Base-by-base conservation (phyloP, 2,888 invertebrate species). In the Drosophila phalerata region DNA sequence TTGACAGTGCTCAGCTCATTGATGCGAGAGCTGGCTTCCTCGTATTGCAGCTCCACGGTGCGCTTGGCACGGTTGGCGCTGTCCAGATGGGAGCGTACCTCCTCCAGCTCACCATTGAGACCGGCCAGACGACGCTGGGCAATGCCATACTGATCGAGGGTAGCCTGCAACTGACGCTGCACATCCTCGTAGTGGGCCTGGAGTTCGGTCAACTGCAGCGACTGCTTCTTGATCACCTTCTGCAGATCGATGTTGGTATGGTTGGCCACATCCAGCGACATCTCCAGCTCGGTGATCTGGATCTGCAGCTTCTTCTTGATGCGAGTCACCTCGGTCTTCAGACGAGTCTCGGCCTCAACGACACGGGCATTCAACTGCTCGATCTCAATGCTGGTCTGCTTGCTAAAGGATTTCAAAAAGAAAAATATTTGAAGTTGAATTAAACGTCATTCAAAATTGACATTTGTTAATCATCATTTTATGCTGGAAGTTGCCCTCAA, bases 231-330 rank as follows among this genome's bases (percentile, higher is more conserved):
- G 94, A 98, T 97, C 91, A 97, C 97, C 95, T 98, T 98, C 94
- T 98, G 98, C 92, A 98, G 95, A 92, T 98, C 98, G 92, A 98
- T 96, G 95, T 98, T 98, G 94, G 96, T 98, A 95, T 99, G 98
- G 95, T 99, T 99, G 94, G 98, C 97, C 88, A 98, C 97, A 94
- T 99, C 99, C 93, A 99, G 95, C 63, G 98, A 97, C 94, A 98
- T 95, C 93, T 98, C 98, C 91, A 99, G 94, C 93, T 99, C 98
- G 90, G 98, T 98, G 93, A 99, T 98, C 92, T 98, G 98, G 92
- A 98, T 97, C 94, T 98, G 98, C 93, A 98, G 94, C 97, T 99
- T 99, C 98, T 99, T 99, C 96, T 98, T 98, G 94, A 99, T 97
- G 94, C 98, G 97, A 81, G 96, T 95, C 65, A 99, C 97, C 93